Percentiles rank a stretch among this genome's conserved stretches.
phyloP scores from a whole-genome alignment of 2,113 vertebrate species.

The Python bivittatus region DNA sequence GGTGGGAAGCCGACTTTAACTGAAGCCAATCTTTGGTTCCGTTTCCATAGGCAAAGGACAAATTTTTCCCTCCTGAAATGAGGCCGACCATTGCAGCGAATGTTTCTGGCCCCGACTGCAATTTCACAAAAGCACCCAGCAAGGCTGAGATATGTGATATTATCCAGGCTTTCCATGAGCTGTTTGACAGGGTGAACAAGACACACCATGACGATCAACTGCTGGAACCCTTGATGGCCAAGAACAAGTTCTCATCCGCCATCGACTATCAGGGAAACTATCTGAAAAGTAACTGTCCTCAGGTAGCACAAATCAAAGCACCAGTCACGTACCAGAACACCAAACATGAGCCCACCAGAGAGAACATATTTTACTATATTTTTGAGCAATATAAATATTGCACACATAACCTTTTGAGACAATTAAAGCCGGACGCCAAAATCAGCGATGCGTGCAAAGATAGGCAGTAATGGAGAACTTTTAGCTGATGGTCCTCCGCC shows the following conservation, averaged over 20 bases:
- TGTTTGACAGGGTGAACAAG: neutral
- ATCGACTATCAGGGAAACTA: neutral
- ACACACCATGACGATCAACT: accelerated
- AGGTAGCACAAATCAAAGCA: too few relatives aligned
- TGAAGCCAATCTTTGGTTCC: neutral
- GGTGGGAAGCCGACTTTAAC: neutral
- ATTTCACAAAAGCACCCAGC: neutral
- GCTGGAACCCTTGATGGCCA: neutral
- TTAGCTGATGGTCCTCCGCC: too few relatives aligned
- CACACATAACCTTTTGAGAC: accelerated
- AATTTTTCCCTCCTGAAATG: neutral
- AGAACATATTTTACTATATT: neutral
- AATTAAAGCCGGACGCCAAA: neutral
- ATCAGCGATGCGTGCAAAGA: neutral
- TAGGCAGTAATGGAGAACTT: neutral
- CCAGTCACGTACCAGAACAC: too few relatives aligned
- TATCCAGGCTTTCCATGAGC: accelerated
- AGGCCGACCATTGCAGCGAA: accelerated
- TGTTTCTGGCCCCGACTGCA: neutral
- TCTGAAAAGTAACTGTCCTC: too few relatives aligned
- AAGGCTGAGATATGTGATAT: accelerated
- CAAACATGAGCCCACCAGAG: too few relatives aligned
- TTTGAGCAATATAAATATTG: neutral
- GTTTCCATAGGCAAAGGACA: neutral
- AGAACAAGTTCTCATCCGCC: too few relatives aligned